Evolutionary conservation across 2,113 vertebrate genomes (phyloP).

Genomic region (Ammodytes marinus): DNA sequence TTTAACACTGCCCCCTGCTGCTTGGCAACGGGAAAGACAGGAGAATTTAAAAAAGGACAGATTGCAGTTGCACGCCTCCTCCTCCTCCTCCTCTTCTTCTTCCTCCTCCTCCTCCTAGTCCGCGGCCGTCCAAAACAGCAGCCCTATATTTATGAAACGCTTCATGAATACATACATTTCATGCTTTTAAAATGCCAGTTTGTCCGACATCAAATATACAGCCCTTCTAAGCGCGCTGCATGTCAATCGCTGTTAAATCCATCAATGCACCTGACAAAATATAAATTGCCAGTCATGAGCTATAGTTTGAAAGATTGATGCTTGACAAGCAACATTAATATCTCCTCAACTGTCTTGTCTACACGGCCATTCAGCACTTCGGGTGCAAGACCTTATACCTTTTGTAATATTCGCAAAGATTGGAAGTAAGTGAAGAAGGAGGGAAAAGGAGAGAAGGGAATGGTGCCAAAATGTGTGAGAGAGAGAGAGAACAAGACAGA

Average conservation of each 20-base stretch:
- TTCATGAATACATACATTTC: slow-evolving; percentile 60
- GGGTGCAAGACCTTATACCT: slow-evolving; percentile 28
- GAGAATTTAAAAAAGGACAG: neutral
- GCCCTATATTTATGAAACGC: slow-evolving; percentile 67
- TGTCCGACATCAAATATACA: slow-evolving; percentile 52
- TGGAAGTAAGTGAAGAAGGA: neutral
- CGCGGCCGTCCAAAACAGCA: slow-evolving; percentile 16
- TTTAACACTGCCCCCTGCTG: slow-evolving; percentile 86
- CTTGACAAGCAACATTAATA: slow-evolving; percentile 39
- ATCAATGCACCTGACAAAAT: slow-evolving; percentile 44
- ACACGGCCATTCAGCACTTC: slow-evolving; percentile 24
- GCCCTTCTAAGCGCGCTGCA: slow-evolving; percentile 35
- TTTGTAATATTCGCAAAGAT: slow-evolving; percentile 66
- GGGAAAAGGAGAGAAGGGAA: slow-evolving; percentile 12
- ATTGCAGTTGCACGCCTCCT: neutral
- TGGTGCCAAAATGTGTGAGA: slow-evolving; percentile 38
- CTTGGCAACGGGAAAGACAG: slow-evolving; percentile 17
- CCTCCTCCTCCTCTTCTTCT: slow-evolving; percentile 2
- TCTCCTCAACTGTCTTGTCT: slow-evolving; percentile 31
- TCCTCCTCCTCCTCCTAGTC: neutral
- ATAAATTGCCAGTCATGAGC: slow-evolving; percentile 36
- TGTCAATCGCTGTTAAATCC: slow-evolving; percentile 46
- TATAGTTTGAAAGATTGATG: slow-evolving; percentile 42
- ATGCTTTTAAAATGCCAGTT: slow-evolving; percentile 61
- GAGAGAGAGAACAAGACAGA: slow-evolving; percentile 22